Evolutionary conservation across 2,888 invertebrate genomes (phyloP).

Genomic region (Hypolimnas misippus): DNA sequence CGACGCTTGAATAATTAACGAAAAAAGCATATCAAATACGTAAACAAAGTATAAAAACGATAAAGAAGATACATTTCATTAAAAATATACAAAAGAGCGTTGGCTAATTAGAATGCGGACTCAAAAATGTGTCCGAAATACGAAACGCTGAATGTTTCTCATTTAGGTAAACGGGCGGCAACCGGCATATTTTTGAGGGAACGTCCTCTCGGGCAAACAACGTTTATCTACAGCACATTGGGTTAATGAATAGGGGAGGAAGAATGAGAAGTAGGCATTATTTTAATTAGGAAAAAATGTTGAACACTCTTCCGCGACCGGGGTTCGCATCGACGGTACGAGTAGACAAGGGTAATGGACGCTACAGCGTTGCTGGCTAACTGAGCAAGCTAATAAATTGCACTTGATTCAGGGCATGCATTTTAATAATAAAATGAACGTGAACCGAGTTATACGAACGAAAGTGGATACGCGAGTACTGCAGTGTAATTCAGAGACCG

Average conservation of each 20-base stretch:
- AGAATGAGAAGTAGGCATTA: slow-evolving; percentile 78
- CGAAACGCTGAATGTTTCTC: slow-evolving; percentile 61
- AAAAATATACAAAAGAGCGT: slow-evolving; percentile 54
- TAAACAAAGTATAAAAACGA: slow-evolving; percentile 28
- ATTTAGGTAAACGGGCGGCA: slow-evolving; percentile 68
- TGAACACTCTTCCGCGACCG: slow-evolving; percentile 57
- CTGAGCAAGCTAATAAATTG: slow-evolving; percentile 55
- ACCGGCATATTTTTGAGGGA: slow-evolving; percentile 72
- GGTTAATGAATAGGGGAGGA: slow-evolving; percentile 77
- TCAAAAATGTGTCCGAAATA: slow-evolving; percentile 62
- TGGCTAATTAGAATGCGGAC: slow-evolving; percentile 62
- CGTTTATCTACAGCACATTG: slow-evolving; percentile 81
- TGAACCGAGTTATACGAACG: slow-evolving; percentile 23
- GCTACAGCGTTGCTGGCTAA: slow-evolving; percentile 42
- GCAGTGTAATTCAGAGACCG: slow-evolving; percentile 24
- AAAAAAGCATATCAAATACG: slow-evolving; percentile 20
- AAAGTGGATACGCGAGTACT: slow-evolving; percentile 25
- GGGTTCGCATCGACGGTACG: slow-evolving; percentile 43
- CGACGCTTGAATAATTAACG: neutral
- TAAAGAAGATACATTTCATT: slow-evolving; percentile 50
- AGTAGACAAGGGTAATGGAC: slow-evolving; percentile 44
- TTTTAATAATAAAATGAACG: slow-evolving; percentile 40
- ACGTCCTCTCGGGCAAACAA: slow-evolving; percentile 69
- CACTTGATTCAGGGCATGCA: slow-evolving; percentile 54
- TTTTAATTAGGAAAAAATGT: slow-evolving; percentile 81